phyloP scores from a whole-genome alignment of 2,113 vertebrate genomes.

The Glaucidium brasilianum region DNA sequence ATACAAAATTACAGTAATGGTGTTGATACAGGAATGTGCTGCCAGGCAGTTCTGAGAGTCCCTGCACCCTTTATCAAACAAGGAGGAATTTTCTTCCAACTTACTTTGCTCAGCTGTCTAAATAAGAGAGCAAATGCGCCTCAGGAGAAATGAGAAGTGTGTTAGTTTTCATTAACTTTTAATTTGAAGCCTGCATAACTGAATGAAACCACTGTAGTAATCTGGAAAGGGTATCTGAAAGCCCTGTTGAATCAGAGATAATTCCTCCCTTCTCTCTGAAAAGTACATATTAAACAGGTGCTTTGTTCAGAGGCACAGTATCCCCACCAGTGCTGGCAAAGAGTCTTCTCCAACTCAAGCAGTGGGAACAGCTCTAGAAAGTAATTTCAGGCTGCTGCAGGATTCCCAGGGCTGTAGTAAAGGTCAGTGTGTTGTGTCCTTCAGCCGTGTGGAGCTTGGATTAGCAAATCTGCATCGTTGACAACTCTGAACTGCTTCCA shows the following conservation, averaged over 20 bases:
- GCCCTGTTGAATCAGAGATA: neutral
- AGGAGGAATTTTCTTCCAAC: neutral
- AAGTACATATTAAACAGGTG: neutral
- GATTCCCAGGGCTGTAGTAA: neutral
- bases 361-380: neutral
- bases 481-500: neutral
- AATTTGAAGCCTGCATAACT: neutral
- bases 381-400: neutral
- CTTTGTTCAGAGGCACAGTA: neutral
- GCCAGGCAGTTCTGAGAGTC: neutral
- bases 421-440: constrained; percentile 36
- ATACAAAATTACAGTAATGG: neutral
- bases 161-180: constrained; percentile 30
- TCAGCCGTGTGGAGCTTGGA: neutral
- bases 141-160: neutral
- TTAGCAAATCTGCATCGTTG: neutral
- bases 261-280: neutral
- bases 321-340: neutral
- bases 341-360: neutral
- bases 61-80: neutral
- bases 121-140: neutral
- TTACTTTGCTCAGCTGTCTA: neutral
- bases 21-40: neutral
- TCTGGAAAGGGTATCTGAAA: constrained; percentile 6
- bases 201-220: constrained; percentile 3